Conservation (phyloP, 2,113 vertebrate genomes). For the Onychostruthus taczanowskii region DNA sequence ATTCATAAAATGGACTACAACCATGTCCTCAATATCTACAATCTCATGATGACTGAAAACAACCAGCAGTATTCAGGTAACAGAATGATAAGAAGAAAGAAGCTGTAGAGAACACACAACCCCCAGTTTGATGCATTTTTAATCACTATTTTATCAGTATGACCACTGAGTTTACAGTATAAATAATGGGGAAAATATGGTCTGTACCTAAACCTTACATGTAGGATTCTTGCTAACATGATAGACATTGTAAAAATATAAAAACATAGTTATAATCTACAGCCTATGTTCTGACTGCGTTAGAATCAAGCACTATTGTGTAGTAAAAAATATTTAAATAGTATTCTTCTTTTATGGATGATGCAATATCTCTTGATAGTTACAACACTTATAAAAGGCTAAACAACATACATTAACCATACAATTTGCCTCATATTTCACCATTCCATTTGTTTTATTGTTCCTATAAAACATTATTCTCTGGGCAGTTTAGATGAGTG, state of each 20-base stretch:
- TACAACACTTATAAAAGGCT: neutral
- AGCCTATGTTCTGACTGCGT: neutral
- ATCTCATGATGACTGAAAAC: neutral
- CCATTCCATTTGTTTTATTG: conserved; percentile 4
- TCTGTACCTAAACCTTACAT: neutral
- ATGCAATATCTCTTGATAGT: neutral
- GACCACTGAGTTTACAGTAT: neutral
- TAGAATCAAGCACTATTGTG: neutral
- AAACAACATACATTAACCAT: conserved; percentile 1
- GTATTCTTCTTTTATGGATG: neutral
- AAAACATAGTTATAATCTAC: neutral
- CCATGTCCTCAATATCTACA: neutral
- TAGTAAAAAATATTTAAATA: neutral
- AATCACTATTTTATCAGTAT: neutral
- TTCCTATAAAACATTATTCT: neutral
- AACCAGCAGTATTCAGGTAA: neutral
- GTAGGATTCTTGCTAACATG: neutral
- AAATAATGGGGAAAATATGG: neutral
- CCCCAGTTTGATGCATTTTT: neutral
- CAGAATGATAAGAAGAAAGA: neutral
- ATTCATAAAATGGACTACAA: neutral
- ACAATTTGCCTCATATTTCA: conserved; percentile 1
- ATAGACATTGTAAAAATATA: neutral
- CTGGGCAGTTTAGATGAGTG: neutral
- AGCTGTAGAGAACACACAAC: neutral